Conservation (phyloP, 2,888 invertebrate species). For the Chalcosyrphus nemorum region DNA sequence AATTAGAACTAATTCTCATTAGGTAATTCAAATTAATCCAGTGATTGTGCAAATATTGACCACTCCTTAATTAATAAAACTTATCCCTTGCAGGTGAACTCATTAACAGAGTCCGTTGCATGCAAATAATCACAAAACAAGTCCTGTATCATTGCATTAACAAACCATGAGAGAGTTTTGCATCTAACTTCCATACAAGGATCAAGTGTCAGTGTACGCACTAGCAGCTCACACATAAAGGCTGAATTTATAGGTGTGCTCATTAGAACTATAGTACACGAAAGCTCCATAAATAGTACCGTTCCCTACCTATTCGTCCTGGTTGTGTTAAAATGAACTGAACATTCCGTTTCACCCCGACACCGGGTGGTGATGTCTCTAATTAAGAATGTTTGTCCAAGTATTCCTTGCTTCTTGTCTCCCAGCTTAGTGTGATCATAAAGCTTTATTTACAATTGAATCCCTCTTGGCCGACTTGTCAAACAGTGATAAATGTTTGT, state of each 20-base stretch:
- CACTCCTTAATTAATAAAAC: constrained; percentile 8
- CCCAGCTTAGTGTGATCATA: not conserved
- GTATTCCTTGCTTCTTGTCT: not conserved
- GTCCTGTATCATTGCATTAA: not conserved
- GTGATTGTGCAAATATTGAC: not conserved
- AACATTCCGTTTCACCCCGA: constrained; percentile 4
- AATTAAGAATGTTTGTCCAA: constrained; percentile 31
- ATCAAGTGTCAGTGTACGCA: not conserved
- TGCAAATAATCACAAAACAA: constrained; percentile 11
- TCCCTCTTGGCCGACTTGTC: constrained; percentile 6
- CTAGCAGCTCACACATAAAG: not conserved
- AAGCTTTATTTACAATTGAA: constrained; percentile 11
- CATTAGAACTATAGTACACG: constrained; percentile 1
- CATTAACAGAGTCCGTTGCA: constrained; percentile 1
- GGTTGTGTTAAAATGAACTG: constrained; percentile 20
- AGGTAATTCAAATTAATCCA: not conserved
- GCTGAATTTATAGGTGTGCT: not conserved
- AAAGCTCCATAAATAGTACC: not conserved
- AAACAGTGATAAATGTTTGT: constrained; percentile 27
- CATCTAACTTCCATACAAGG: not conserved
- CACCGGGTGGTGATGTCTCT: constrained; percentile 4
- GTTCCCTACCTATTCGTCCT: too few species aligned
- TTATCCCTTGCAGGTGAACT: constrained; percentile 2
- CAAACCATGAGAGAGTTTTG: constrained; percentile 2
- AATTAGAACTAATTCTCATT: not conserved